Percentiles rank a stretch among this genome's conserved stretches.
Evolutionary conservation across 2,888 invertebrate genomes (phyloP).

Genomic region (Meiosimyza platycephala): DNA sequence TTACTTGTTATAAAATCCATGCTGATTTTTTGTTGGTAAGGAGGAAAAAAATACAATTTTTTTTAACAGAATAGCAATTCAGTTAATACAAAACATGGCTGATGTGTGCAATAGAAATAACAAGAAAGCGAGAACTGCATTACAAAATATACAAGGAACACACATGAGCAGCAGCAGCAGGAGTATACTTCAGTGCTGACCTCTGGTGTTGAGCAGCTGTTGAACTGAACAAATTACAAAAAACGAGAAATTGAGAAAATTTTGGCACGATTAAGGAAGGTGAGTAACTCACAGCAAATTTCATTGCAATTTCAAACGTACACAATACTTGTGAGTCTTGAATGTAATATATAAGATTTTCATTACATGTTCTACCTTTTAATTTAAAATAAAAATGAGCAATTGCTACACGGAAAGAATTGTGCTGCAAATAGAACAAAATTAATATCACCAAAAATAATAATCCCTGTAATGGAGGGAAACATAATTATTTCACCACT

Average conservation of each 20-base stretch:
- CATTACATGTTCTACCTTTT: no score
- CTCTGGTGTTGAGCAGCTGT: conserved; percentile 26
- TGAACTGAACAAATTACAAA: not conserved
- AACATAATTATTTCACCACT: no score
- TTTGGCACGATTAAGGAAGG: no score
- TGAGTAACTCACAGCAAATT: no score
- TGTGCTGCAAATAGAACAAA: no score
- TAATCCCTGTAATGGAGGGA: no score
- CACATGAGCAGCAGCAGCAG: not conserved
- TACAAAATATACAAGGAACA: not conserved
- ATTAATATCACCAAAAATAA: not conserved
- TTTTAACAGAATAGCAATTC: not conserved
- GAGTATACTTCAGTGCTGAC: conserved; percentile 20
- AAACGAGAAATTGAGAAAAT: no score
- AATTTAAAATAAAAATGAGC: no score
- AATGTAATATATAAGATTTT: no score
- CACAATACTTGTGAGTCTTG: no score
- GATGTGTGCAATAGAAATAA: conserved; percentile 26
- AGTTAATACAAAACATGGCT: conserved; percentile 29
- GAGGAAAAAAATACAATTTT: not conserved
- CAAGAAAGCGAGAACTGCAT: not conserved
- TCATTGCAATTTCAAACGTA: no score
- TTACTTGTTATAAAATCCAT: conserved; percentile 15
- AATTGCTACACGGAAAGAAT: no score
- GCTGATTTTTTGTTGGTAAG: not conserved